A percentile compares a stretch with the other conserved stretches of the same genome.
Evolutionary conservation across 2,888 invertebrate genomes (phyloP).

Genomic region (Tipula vernalis): DNA sequence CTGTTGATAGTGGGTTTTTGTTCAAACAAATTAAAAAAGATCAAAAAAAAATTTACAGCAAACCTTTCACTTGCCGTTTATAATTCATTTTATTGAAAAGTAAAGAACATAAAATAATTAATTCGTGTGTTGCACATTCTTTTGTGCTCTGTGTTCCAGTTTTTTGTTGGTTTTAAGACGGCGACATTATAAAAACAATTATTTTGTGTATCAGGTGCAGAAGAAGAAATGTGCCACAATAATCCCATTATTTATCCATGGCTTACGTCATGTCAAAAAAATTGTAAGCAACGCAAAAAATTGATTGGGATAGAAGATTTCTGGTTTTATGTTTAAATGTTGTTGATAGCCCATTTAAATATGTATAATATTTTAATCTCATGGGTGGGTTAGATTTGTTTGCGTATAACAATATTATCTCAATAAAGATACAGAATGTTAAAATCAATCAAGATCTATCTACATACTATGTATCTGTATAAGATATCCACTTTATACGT

Average conservation of each 20-base stretch:
- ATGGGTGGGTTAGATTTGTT: neutral
- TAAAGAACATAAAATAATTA: neutral
- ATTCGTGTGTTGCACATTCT: neutral
- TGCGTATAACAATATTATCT: neutral
- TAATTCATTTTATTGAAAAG: neutral
- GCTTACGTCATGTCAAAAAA: neutral
- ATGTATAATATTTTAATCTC: neutral
- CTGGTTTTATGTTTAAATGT: neutral
- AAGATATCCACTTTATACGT: neutral
- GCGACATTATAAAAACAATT: neutral
- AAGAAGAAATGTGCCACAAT: neutral
- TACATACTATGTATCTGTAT: neutral
- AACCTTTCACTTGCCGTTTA: neutral
- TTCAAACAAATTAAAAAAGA: neutral
- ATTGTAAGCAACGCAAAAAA: neutral
- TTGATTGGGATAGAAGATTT: neutral
- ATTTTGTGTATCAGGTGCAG: neutral
- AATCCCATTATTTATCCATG: neutral
- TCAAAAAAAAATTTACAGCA: neutral
- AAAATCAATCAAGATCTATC: neutral
- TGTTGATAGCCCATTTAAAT: neutral
- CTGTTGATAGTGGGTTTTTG: neutral
- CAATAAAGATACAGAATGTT: neutral
- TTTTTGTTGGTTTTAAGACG: neutral
- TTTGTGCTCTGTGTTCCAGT: neutral